Percentiles rank a stretch among this genome's conserved stretches.
These are phyloP conservation scores for Incurvaria masculella DNA, from an alignment of 2,888 invertebrate genomes.

Conservation along the genomic window DNA sequence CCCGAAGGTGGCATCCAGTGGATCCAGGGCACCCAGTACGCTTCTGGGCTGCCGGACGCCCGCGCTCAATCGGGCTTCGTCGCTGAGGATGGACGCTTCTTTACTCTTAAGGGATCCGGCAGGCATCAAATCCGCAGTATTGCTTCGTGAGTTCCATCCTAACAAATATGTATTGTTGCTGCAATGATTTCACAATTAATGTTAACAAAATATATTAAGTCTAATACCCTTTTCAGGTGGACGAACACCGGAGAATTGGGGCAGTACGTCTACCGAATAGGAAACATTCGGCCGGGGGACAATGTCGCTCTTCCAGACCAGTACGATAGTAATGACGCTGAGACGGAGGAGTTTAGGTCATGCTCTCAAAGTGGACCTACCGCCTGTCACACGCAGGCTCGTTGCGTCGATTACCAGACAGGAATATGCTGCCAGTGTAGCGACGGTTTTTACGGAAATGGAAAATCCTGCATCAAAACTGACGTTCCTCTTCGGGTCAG, in stretches of 20 bases:
- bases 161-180: too few species aligned
- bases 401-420: constrained; percentile 74
- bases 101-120: constrained; percentile 81
- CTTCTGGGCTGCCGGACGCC: constrained; percentile 80
- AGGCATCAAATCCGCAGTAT: constrained; percentile 83
- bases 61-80: constrained; percentile 93
- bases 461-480: constrained; percentile 81
- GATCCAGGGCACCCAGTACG: constrained; percentile 78
- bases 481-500: constrained; percentile 83
- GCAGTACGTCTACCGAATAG: constrained; percentile 83
- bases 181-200: too few species aligned
- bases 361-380: constrained; percentile 65
- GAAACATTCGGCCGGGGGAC: constrained; percentile 58
- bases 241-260: constrained; percentile 85
- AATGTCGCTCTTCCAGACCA: constrained; percentile 69
- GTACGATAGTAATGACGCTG: constrained; percentile 39
- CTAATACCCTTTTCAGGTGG: constrained; percentile 57
- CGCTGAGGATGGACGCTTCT: constrained; percentile 74
- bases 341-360: constrained; percentile 45
- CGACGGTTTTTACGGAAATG: constrained; percentile 89
- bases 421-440: constrained; percentile 92
- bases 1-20: constrained; percentile 88
- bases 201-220: constrained; percentile 1
- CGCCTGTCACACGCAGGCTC: constrained; percentile 77
- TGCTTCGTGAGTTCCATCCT: constrained; percentile 70